These are phyloP conservation scores for Drosophila buzzatii DNA, from an alignment of 2,888 invertebrate genomes.

Conservation along the genomic window DNA sequence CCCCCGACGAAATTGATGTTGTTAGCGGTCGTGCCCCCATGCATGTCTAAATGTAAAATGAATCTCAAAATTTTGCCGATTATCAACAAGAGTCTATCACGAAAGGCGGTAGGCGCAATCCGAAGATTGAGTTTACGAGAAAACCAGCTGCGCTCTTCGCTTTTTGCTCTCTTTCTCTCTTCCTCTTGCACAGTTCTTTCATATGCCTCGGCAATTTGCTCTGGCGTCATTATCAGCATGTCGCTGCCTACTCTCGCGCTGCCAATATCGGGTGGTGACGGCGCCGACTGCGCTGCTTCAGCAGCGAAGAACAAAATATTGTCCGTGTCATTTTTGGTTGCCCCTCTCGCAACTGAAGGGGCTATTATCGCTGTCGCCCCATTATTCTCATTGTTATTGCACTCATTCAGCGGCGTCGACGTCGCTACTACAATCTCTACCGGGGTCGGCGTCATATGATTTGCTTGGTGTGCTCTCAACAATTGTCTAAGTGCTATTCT, in stretches of 20 bases:
- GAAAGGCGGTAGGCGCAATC: constrained; percentile 35
- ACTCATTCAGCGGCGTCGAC: constrained; percentile 8
- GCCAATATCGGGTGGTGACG: constrained; percentile 48
- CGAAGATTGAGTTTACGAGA: constrained; percentile 20
- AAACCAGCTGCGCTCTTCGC: constrained; percentile 24
- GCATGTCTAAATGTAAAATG: constrained; percentile 69
- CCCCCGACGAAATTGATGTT: constrained; percentile 67
- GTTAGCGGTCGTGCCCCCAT: constrained; percentile 73
- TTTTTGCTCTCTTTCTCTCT: constrained; percentile 12
- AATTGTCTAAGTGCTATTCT: constrained; percentile 28
- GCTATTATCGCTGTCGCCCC: neutral
- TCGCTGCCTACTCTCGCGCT: constrained; percentile 55
- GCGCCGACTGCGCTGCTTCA: neutral
- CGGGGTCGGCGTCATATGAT: constrained; percentile 53
- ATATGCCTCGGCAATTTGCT: constrained; percentile 62
- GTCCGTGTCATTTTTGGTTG: neutral
- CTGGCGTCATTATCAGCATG: constrained; percentile 57
- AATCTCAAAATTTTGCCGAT: constrained; percentile 58
- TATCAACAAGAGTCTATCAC: constrained; percentile 48
- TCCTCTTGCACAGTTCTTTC: constrained; percentile 42
- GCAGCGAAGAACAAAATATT: neutral
- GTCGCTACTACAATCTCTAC: constrained; percentile 47
- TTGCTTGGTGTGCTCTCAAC: constrained; percentile 20
- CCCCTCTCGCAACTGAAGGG: neutral
- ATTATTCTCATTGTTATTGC: constrained; percentile 4